Percentiles rank a stretch among this genome's conserved stretches.
These are phyloP conservation scores for Drosophila bipectinata DNA, from an alignment of 1,140 invertebrate species.

Conservation along the genomic window DNA sequence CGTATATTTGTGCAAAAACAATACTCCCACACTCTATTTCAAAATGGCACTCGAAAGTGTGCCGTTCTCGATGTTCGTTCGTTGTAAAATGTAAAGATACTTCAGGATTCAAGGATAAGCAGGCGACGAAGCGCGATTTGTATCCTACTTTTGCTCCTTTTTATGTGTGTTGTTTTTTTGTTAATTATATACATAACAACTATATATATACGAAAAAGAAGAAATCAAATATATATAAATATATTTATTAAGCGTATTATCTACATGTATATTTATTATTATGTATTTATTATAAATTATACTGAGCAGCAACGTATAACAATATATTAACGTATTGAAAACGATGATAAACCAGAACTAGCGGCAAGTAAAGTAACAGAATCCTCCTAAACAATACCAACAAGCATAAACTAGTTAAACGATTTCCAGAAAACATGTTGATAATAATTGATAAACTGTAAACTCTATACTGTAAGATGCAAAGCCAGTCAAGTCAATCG, in stretches of 20 bases:
- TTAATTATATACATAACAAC: conserved; percentile 81
- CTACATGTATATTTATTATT: conserved; percentile 83
- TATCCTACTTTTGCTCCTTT: conserved; percentile 77
- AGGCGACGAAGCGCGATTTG: conserved; percentile 34
- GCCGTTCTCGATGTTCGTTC: conserved; percentile 69
- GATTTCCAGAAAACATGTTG: conserved; percentile 67
- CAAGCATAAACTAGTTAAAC: conserved; percentile 68
- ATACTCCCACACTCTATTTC: conserved; percentile 69
- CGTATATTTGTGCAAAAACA: conserved; percentile 77
- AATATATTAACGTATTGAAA: conserved; percentile 50
- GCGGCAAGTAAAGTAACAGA: conserved; percentile 61
- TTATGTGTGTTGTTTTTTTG: conserved; percentile 82
- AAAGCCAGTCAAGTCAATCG: conserved; percentile 77
- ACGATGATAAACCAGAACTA: conserved; percentile 48
- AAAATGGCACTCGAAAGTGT: conserved; percentile 27
- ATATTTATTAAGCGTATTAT: conserved; percentile 82
- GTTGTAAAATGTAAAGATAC: conserved; percentile 57
- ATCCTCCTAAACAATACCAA: conserved; percentile 74
- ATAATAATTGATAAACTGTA: conserved; percentile 54
- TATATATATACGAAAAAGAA: conserved; percentile 57
- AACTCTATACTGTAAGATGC: conserved; percentile 48
- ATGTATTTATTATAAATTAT: conserved; percentile 82
- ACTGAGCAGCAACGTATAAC: conserved; percentile 64
- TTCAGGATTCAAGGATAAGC: conserved; percentile 55
- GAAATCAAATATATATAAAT: conserved; percentile 61